phyloP scores from a whole-genome alignment of 2,888 invertebrate species.

The Tetragonisca angustula region DNA sequence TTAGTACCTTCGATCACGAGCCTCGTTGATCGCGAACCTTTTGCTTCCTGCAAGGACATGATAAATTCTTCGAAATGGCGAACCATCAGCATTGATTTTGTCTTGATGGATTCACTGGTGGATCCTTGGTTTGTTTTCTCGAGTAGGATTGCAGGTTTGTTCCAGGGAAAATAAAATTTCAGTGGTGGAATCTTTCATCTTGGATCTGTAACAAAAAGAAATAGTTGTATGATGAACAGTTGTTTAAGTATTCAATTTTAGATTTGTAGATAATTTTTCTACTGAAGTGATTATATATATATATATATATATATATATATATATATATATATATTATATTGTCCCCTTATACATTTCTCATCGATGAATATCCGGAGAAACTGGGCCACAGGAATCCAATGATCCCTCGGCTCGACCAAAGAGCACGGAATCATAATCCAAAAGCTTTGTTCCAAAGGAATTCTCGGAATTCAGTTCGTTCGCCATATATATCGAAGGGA shows the following conservation, averaged over 20 bases:
- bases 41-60: background rate
- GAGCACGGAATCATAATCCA: constrained; percentile 17
- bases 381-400: constrained; percentile 13
- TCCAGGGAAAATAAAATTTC: no score
- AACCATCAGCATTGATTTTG: no score
- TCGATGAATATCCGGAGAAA: constrained; percentile 2
- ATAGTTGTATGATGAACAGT: no score
- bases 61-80: no score
- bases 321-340: background rate
- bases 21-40: constrained; percentile 1
- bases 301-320: no score
- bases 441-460: constrained; percentile 23
- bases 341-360: background rate
- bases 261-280: background rate
- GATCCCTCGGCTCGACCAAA: constrained; percentile 2
- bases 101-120: no score
- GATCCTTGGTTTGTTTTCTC: no score
- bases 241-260: no score
- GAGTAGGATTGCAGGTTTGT: no score
- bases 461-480: constrained; percentile 24
- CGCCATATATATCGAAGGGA: constrained; percentile 10
- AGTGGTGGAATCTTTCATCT: background rate
- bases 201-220: background rate
- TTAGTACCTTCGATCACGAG: constrained; percentile 14
- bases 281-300: no score